phyloP scores from a whole-genome alignment of 2,888 invertebrate species.

The Calliphora vomitoria region DNA sequence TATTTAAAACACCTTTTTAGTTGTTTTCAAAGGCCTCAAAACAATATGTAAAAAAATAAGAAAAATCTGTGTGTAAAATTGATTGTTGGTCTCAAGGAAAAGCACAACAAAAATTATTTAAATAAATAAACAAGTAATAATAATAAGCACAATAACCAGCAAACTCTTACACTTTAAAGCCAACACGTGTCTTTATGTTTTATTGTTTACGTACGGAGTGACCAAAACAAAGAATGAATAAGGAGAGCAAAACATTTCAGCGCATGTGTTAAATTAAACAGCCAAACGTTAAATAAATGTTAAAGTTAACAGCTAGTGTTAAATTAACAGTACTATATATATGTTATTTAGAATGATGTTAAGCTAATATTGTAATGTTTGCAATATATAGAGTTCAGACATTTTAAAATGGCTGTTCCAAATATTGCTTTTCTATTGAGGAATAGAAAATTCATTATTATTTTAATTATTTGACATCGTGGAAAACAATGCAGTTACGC shows the following conservation, averaged over 20 bases:
- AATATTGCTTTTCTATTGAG: too few relatives aligned
- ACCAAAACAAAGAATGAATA: constrained; percentile 52
- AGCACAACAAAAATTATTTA: neutral
- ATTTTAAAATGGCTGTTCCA: too few relatives aligned
- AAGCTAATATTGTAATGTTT: too few relatives aligned
- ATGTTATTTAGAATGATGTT: neutral
- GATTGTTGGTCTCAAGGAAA: too few relatives aligned
- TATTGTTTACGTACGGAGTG: constrained; percentile 60
- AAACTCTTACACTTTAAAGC: neutral
- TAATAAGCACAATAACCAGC: neutral
- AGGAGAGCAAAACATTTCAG: constrained; percentile 38
- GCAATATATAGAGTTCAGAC: too few relatives aligned
- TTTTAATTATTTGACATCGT: too few relatives aligned
- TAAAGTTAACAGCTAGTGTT: neutral
- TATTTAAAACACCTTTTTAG: too few relatives aligned
- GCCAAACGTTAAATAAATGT: neutral
- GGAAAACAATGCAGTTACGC: too few relatives aligned
- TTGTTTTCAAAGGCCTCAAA: too few relatives aligned
- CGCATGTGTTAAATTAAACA: constrained; percentile 53
- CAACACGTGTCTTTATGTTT: constrained; percentile 35
- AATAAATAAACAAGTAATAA: neutral
- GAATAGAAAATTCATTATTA: too few relatives aligned
- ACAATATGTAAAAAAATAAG: too few relatives aligned
- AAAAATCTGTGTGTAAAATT: too few relatives aligned
- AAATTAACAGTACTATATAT: neutral